These are phyloP conservation scores for Sycophila texana DNA, from an alignment of 2,888 invertebrate genomes.

Conservation along the genomic window DNA sequence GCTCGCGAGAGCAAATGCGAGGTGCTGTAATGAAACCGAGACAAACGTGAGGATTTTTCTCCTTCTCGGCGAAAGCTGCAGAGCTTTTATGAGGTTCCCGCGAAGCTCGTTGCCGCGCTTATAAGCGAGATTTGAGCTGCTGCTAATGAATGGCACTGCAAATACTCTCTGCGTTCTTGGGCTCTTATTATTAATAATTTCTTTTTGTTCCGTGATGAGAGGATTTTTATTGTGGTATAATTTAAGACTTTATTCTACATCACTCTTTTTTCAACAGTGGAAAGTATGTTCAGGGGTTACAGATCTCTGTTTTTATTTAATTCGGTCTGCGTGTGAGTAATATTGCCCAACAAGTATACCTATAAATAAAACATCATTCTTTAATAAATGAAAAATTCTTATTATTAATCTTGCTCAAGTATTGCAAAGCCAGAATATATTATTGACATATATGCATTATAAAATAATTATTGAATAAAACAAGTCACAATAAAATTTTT, in stretches of 20 bases:
- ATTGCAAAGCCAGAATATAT: too few species aligned
- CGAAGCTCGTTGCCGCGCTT: not conserved
- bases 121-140: conserved; percentile 42
- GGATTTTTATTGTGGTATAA: too few species aligned
- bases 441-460: too few species aligned
- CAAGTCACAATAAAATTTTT: too few species aligned
- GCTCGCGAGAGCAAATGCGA: conserved; percentile 10
- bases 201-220: too few species aligned
- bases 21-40: conserved; percentile 46
- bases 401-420: too few species aligned
- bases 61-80: conserved; percentile 5
- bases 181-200: conserved; percentile 28
- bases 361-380: too few species aligned
- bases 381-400: too few species aligned
- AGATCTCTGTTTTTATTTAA: not conserved
- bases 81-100: conserved; percentile 37
- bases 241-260: too few species aligned
- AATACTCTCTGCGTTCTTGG: not conserved
- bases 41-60: conserved; percentile 50
- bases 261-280: too few species aligned
- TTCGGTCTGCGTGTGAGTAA: not conserved
- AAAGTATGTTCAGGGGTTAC: too few species aligned
- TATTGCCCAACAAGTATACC: not conserved
- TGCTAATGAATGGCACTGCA: conserved; percentile 30
- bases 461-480: too few species aligned